A percentile compares a stretch with the other conserved stretches of the same genome.
Evolutionary conservation across 2,113 vertebrate species (phyloP).

Genomic region (Emydocephalus ijimae): DNA sequence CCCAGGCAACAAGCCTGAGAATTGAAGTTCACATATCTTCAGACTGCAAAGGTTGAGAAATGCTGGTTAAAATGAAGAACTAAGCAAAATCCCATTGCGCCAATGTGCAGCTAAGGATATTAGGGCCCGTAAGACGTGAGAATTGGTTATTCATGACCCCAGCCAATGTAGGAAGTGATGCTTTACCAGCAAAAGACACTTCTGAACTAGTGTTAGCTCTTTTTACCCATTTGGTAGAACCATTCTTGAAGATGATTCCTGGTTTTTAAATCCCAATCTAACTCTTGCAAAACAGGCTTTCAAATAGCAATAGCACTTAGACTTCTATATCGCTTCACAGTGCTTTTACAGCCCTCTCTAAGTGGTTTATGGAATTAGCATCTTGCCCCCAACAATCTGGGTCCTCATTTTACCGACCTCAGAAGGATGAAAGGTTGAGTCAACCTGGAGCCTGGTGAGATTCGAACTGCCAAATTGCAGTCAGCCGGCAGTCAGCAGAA

Average conservation of each 20-base stretch:
- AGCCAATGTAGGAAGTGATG: not conserved
- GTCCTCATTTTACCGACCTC: no score
- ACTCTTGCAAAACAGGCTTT: not conserved
- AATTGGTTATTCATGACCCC: not conserved
- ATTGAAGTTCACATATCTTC: no score
- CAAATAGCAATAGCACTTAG: not conserved
- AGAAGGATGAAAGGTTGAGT: no score
- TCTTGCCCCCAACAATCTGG: no score
- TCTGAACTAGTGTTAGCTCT: not conserved
- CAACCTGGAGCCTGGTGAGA: no score
- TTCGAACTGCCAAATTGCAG: no score
- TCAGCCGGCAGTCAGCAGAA: no score
- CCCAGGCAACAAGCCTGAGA: no score
- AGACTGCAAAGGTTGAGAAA: no score
- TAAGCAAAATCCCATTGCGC: not conserved
- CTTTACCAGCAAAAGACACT: not conserved
- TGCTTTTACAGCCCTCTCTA: no score
- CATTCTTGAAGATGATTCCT: not conserved
- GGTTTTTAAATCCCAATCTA: not conserved
- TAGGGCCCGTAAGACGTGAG: not conserved
- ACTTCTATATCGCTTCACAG: no score
- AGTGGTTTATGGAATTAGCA: no score
- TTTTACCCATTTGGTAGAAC: not conserved
- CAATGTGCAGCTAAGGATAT: not conserved
- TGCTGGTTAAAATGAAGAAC: not conserved